Base-by-base conservation (phyloP, 2,113 vertebrate species). In the Nerophis ophidion region DNA sequence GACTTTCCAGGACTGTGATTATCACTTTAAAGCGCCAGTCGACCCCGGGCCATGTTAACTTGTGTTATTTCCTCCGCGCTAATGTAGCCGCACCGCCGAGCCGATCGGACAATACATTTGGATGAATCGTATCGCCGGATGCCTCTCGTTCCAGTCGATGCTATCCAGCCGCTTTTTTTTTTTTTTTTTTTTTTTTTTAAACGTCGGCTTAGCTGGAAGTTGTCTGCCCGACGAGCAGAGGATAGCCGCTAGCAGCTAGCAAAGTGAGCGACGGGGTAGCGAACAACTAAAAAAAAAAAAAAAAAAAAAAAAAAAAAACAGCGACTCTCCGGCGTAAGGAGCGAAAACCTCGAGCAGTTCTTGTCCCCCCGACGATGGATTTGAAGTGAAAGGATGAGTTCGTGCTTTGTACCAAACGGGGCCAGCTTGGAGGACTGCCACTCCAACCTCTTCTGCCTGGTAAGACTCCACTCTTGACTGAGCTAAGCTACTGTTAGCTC, bases 351-450 rank as follows among this genome's bases (percentile, higher is more conserved):
- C 53, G 61, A 74, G 26, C 76, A 67, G 68, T 78, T 72, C 61
- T 76, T 90, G 90, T 91, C 92, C 26, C 19, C 26, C 26, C 93
- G 93, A 93, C 93, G 88, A 98, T 98, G 96, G 95, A 92, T 89
- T 89, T 92, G 89, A 91, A 93, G 91, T 98, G 92, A 95, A 81
- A 91, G 92, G 93, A 98, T 98, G 95, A 98, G 92, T 95, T 95
- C 95, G 92, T 96, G 95, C 92, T 98, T 95, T 90, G 96, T 98
- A 92, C 92, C 93, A 84, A 98, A 97, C 95, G 96, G 95, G 92
- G 96, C 96, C 91, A 98, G 95, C 90, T 92, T 98, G 92, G 96
- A 98, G 92, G 96, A 98, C 89, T 98, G 96, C 94, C 95, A 98
- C 91, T 98, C 95, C 90, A 98, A 98, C 89, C 94, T 98, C 81